These are phyloP conservation scores for Lottia gigantea DNA, from an alignment of 2,888 invertebrate species.

Conservation along the genomic window DNA sequence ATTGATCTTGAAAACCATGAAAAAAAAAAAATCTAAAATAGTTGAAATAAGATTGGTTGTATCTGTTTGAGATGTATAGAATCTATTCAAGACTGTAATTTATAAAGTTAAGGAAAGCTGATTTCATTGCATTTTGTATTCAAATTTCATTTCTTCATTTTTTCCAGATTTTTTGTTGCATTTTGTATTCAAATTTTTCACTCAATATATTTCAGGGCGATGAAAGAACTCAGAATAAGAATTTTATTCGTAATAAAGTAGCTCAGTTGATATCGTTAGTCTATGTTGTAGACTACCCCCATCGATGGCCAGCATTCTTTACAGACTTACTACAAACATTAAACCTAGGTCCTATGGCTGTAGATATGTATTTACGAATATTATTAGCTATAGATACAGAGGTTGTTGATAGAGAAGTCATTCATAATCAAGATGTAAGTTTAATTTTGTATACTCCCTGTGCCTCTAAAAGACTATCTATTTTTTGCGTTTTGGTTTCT, in stretches of 20 bases:
- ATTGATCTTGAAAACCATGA: background rate
- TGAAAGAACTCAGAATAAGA: constrained; percentile 55
- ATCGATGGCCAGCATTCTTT: constrained; percentile 72
- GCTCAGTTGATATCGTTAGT: constrained; percentile 72
- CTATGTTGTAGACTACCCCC: constrained; percentile 71
- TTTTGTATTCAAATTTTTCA: background rate
- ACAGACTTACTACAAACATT: constrained; percentile 69
- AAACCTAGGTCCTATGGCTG: constrained; percentile 64
- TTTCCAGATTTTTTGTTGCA: no score
- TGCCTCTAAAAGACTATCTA: no score
- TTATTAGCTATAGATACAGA: constrained; percentile 72
- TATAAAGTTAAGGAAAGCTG: background rate
- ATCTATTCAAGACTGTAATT: background rate
- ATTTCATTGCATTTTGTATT: background rate
- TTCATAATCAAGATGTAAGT: constrained; percentile 62
- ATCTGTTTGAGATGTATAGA: no score
- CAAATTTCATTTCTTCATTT: no score
- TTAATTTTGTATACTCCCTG: no score
- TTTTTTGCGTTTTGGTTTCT: no score
- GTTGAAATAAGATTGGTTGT: no score
- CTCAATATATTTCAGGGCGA: constrained; percentile 36
- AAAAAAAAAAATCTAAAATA: no score
- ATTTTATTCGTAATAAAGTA: constrained; percentile 72
- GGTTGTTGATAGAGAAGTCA: constrained; percentile 71
- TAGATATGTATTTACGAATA: constrained; percentile 71